A percentile compares a stretch with the other conserved stretches of the same genome.
Evolutionary conservation across 2,113 vertebrate species (phyloP).

Genomic region (Trinectes maculatus): DNA sequence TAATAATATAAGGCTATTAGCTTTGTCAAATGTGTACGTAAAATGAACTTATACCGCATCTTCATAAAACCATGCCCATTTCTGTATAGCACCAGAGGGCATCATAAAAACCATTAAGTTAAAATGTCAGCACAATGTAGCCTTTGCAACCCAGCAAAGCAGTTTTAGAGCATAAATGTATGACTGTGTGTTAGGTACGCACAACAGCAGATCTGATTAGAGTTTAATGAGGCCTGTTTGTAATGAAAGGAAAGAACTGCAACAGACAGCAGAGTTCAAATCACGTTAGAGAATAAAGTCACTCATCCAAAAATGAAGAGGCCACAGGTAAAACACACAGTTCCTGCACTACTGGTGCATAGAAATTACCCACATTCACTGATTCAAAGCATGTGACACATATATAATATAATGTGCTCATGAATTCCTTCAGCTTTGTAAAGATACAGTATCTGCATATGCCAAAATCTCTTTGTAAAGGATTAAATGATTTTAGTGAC

Average conservation of each 20-base stretch:
- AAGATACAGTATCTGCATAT: no score
- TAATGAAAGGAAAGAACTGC: slow-evolving; percentile 18
- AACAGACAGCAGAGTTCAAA: slow-evolving; percentile 2
- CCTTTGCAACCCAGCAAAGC: slow-evolving; percentile 30
- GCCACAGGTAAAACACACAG: not conserved
- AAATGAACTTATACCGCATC: slow-evolving; percentile 35
- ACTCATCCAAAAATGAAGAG: not conserved
- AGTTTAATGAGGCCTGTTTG: slow-evolving; percentile 12
- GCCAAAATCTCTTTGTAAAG: not conserved
- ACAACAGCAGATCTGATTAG: slow-evolving; percentile 24
- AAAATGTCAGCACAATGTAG: slow-evolving; percentile 44
- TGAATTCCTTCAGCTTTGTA: not conserved
- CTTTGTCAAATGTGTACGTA: slow-evolving; percentile 35
- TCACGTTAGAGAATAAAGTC: slow-evolving; percentile 4
- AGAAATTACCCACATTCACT: not conserved
- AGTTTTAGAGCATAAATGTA: slow-evolving; percentile 39
- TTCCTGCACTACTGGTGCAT: no score
- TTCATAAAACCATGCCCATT: slow-evolving; percentile 34
- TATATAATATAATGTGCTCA: not conserved
- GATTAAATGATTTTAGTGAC: not conserved
- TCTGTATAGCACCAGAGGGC: slow-evolving; percentile 38
- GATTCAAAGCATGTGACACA: not conserved
- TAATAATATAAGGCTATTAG: slow-evolving; percentile 19
- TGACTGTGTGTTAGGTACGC: slow-evolving; percentile 24
- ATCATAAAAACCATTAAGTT: slow-evolving; percentile 47